Conservation (phyloP, 2,888 invertebrate genomes). For the Scotopteryx bipunctaria region DNA sequence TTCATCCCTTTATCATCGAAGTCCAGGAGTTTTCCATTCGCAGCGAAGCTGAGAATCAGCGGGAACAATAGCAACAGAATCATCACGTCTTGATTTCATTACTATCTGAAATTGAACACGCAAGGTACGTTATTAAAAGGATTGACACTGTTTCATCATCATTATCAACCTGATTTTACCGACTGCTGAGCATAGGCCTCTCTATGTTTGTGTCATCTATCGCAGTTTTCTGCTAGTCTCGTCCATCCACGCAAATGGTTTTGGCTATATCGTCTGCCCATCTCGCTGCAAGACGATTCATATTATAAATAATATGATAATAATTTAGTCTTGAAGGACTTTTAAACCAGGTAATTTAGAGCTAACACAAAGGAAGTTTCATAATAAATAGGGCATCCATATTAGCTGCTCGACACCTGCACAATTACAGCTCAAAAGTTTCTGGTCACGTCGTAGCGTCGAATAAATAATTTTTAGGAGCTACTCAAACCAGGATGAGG, state of each 20-base stretch:
- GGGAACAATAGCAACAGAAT: constrained; percentile 47
- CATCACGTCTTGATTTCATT: constrained; percentile 71
- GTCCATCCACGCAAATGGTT: too few species aligned
- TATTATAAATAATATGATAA: too few species aligned
- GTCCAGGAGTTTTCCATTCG: constrained; percentile 51
- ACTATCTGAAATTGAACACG: constrained; percentile 59
- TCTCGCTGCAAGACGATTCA: too few species aligned
- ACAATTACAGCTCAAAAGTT: constrained; percentile 37
- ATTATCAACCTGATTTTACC: too few species aligned
- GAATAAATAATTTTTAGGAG: background rate
- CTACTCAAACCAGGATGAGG: constrained; percentile 28
- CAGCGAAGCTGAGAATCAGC: constrained; percentile 48
- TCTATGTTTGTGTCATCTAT: too few species aligned
- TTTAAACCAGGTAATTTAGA: too few species aligned
- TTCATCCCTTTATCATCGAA: constrained; percentile 56
- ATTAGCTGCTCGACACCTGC: constrained; percentile 51
- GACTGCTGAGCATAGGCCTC: too few species aligned
- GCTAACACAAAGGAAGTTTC: background rate
- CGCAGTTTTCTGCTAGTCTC: too few species aligned
- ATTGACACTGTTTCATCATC: too few species aligned
- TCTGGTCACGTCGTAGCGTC: constrained; percentile 51
- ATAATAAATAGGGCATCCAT: constrained; percentile 19
- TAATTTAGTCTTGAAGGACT: too few species aligned
- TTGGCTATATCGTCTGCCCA: too few species aligned
- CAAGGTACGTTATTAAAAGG: too few species aligned